These are phyloP conservation scores for Antrozous pallidus DNA, from an alignment of 2,797 vertebrate genomes.

Conservation along the genomic window DNA sequence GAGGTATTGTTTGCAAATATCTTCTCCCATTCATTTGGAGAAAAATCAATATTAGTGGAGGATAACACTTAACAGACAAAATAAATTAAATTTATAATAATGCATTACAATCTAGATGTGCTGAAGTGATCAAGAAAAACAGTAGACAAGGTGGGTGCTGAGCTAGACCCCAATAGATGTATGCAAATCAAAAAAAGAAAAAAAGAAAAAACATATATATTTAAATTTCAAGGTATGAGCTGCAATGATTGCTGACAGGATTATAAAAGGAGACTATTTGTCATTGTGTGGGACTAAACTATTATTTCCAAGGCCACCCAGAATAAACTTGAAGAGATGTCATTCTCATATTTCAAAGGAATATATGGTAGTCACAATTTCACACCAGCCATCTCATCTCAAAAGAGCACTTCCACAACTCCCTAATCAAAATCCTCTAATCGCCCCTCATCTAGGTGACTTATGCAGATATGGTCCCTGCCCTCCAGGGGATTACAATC, in stretches of 20 bases:
- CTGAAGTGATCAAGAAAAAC: background rate
- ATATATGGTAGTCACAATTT: constrained; percentile 26
- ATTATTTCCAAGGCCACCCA: constrained; percentile 52
- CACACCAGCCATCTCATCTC: constrained; percentile 19
- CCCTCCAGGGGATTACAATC: constrained; percentile 60
- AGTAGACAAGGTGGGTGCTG: background rate
- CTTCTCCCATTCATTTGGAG: background rate
- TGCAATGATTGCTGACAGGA: constrained; percentile 39
- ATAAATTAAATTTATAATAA: background rate
- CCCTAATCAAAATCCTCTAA: constrained; percentile 45
- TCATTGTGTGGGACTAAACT: constrained; percentile 46
- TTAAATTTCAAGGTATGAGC: constrained; percentile 18
- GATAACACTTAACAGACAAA: background rate
- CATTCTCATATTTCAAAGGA: constrained; percentile 49
- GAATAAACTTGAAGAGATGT: constrained; percentile 40
- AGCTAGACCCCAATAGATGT: background rate
- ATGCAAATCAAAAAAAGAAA: background rate
- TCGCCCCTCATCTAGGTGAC: background rate
- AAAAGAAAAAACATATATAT: background rate
- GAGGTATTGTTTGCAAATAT: background rate
- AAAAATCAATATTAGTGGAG: background rate
- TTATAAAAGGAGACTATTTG: constrained; percentile 46
- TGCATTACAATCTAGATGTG: background rate
- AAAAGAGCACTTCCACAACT: constrained; percentile 21
- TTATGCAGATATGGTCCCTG: constrained; percentile 27